These are phyloP conservation scores for Patella depressa DNA, from an alignment of 2,888 invertebrate genomes.

Conservation along the genomic window DNA sequence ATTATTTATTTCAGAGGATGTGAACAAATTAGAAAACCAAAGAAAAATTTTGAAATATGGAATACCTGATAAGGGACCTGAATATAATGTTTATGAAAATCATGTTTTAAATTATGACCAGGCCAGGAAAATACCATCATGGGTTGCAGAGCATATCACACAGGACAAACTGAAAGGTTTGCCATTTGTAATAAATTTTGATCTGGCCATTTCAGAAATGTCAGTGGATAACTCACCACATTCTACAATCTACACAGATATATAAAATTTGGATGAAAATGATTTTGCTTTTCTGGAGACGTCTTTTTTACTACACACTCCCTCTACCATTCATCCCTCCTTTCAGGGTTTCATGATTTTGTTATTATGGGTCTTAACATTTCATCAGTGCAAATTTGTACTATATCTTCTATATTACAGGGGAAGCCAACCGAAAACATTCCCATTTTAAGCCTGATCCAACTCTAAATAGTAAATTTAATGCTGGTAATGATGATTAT, in stretches of 20 bases:
- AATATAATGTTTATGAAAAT: conserved; percentile 50
- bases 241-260: too few relatives aligned
- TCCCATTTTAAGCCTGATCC: conserved; percentile 62
- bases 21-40: conserved; percentile 21
- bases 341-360: too few relatives aligned
- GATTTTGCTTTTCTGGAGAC: too few relatives aligned
- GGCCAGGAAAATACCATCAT: conserved; percentile 60
- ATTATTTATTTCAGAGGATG: conserved; percentile 27
- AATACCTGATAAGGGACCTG: conserved; percentile 46
- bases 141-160: conserved; percentile 66
- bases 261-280: too few relatives aligned
- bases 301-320: too few relatives aligned
- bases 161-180: conserved; percentile 47
- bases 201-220: background rate
- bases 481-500: conserved; percentile 62
- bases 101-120: conserved; percentile 65
- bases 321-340: too few relatives aligned
- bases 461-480: conserved; percentile 46
- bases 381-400: too few relatives aligned
- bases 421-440: conserved; percentile 55
- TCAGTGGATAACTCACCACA: too few relatives aligned
- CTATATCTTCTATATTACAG: conserved; percentile 32
- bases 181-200: background rate
- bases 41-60: conserved; percentile 53
- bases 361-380: too few relatives aligned